Percentiles rank a stretch among this genome's conserved stretches.
phyloP scores from a whole-genome alignment of 2,797 vertebrate genomes.

The Microchirus variegatus region DNA sequence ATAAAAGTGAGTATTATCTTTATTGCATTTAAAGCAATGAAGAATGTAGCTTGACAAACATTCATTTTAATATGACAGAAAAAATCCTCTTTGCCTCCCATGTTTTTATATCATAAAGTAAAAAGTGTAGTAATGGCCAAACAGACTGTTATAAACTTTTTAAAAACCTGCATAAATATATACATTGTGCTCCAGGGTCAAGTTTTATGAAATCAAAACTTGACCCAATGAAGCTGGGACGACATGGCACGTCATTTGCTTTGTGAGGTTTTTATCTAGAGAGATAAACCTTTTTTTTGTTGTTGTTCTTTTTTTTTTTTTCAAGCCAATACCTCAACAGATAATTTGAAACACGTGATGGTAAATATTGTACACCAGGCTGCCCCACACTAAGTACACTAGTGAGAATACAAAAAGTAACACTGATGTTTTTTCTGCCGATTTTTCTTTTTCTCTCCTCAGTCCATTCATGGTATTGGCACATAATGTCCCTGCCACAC shows the following conservation, averaged over 20 bases:
- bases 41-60: slow-evolving; percentile 99
- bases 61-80: slow-evolving; percentile 99
- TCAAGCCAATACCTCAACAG: slow-evolving; percentile 94
- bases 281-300: slow-evolving; percentile 86
- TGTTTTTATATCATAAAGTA: slow-evolving; percentile 99
- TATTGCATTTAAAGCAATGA: slow-evolving; percentile 99
- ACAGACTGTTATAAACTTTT: slow-evolving; percentile 99
- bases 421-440: slow-evolving; percentile 79
- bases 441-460: slow-evolving; percentile 60
- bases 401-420: slow-evolving; percentile 93
- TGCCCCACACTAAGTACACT: slow-evolving; percentile 92
- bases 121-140: slow-evolving; percentile 99
- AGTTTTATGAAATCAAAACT: slow-evolving; percentile 95
- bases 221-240: slow-evolving; percentile 97
- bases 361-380: slow-evolving; percentile 99
- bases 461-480: slow-evolving; percentile 86
- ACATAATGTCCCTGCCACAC: slow-evolving; percentile 91
- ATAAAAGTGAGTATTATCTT: slow-evolving; percentile 99
- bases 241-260: slow-evolving; percentile 95
- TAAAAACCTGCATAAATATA: slow-evolving; percentile 99
- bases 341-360: slow-evolving; percentile 99
- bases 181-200: slow-evolving; percentile 99
- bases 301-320: slow-evolving; percentile 18
- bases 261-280: slow-evolving; percentile 95
- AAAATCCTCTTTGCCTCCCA: slow-evolving; percentile 92